A percentile compares a stretch with the other conserved stretches of the same genome.
Evolutionary conservation across 2,113 vertebrate species (phyloP).

Genomic region (Xiphophorus couchianus): DNA sequence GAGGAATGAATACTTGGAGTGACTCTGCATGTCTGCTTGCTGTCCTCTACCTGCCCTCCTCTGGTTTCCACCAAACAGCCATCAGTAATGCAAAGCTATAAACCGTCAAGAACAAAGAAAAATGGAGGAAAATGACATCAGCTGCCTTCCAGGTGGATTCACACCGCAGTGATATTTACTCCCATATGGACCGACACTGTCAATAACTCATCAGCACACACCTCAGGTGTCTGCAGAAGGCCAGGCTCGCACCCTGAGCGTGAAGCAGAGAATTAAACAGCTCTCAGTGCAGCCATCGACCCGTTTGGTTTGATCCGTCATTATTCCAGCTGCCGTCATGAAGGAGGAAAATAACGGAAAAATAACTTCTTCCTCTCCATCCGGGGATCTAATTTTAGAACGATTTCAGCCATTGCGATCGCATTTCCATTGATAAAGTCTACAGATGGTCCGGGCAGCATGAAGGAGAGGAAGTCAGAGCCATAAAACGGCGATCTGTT

Average conservation of each 20-base stretch:
- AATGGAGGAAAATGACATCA: constrained; percentile 36
- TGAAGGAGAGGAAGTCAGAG: background rate
- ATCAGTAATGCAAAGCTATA: background rate
- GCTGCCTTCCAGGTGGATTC: constrained; percentile 46
- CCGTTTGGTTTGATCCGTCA: background rate
- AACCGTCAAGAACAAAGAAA: constrained; percentile 17
- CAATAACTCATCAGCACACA: constrained; percentile 54
- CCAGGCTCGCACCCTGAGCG: background rate
- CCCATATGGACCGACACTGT: constrained; percentile 28
- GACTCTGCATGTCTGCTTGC: no score
- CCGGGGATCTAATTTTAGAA: background rate
- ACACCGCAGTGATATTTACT: constrained; percentile 62
- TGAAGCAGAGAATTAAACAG: constrained; percentile 26
- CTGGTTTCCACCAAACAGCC: background rate
- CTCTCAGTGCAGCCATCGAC: constrained; percentile 12
- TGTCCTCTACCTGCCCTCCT: background rate
- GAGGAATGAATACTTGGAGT: no score
- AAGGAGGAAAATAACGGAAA: background rate
- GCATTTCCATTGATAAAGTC: background rate
- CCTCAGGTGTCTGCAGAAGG: constrained; percentile 29
- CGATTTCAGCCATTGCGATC: background rate
- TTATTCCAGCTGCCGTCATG: background rate
- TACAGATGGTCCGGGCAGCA: background rate
- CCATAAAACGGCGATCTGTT: constrained; percentile 1
- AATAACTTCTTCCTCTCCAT: background rate